Evolutionary conservation across 2,888 invertebrate genomes (phyloP).

Genomic region (Folsomia manolachei): DNA sequence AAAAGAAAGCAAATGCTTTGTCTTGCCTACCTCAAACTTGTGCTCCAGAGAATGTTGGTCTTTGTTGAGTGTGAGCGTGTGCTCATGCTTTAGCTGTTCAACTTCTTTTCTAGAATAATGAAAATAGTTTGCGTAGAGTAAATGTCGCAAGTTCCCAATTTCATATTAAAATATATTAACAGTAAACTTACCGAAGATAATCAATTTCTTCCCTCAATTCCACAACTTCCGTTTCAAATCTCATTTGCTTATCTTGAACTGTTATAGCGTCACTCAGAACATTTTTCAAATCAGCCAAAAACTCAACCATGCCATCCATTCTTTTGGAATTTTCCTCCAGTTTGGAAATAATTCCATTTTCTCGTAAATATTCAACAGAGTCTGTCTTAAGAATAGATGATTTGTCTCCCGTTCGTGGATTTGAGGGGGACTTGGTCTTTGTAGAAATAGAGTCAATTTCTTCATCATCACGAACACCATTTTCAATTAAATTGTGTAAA

Average conservation of each 20-base stretch:
- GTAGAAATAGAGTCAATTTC: background rate
- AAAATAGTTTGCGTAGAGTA: background rate
- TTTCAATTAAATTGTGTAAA: conserved; percentile 32
- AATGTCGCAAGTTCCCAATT: too few relatives aligned
- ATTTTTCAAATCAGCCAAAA: conserved; percentile 44
- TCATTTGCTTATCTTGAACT: conserved; percentile 39
- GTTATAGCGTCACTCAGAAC: conserved; percentile 42
- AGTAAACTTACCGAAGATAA: conserved; percentile 39
- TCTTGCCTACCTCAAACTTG: conserved; percentile 37
- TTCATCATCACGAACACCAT: background rate
- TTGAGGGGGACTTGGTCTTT: conserved; percentile 11
- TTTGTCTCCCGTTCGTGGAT: background rate
- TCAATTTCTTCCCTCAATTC: conserved; percentile 48
- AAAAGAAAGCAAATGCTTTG: too few relatives aligned
- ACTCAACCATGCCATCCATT: conserved; percentile 46
- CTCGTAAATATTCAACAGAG: conserved; percentile 25
- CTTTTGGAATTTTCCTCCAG: conserved; percentile 43
- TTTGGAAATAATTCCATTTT: conserved; percentile 37
- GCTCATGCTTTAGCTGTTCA: conserved; percentile 34
- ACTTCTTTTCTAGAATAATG: conserved; percentile 41
- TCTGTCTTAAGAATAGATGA: background rate
- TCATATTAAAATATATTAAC: background rate
- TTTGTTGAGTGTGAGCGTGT: background rate
- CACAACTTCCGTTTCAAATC: conserved; percentile 40
- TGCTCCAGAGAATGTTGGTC: conserved; percentile 28